Conservation (phyloP, 2,888 invertebrate species). For the Leptinotarsa juncta region DNA sequence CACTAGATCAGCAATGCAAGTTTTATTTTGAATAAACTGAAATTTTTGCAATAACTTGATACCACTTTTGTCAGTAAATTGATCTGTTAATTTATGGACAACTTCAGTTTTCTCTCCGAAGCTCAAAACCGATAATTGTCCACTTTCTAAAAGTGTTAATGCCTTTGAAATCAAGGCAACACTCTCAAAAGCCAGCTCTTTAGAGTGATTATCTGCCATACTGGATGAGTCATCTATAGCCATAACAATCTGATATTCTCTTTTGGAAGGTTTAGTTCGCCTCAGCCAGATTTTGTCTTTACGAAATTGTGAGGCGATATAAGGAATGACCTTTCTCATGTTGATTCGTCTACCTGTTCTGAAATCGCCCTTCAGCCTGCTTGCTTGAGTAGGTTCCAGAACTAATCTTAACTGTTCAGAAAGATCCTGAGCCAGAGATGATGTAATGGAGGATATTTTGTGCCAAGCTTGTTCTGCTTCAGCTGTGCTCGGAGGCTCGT, state of each 20-base stretch:
- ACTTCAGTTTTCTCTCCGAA: constrained; percentile 88
- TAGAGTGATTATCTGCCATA: constrained; percentile 91
- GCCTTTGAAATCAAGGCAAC: constrained; percentile 92
- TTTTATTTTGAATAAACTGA: constrained; percentile 90
- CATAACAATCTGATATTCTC: constrained; percentile 95
- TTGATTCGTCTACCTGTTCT: constrained; percentile 96
- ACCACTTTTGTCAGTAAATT: constrained; percentile 89
- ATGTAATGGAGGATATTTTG: constrained; percentile 71
- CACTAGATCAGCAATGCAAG: constrained; percentile 85
- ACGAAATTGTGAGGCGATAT: constrained; percentile 98
- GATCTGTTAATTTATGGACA: constrained; percentile 88
- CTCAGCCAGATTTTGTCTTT: constrained; percentile 99
- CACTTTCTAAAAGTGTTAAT: constrained; percentile 91
- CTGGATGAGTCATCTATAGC: constrained; percentile 96
- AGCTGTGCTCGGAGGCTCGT: constrained; percentile 64
- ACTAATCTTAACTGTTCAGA: constrained; percentile 95
- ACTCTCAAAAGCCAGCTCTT: constrained; percentile 94
- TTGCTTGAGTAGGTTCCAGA: constrained; percentile 94
- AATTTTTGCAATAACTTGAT: constrained; percentile 83
- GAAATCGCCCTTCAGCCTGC: constrained; percentile 94
- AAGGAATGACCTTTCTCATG: constrained; percentile 98
- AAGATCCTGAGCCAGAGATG: constrained; percentile 81
- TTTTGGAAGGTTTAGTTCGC: constrained; percentile 92
- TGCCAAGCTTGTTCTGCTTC: constrained; percentile 73
- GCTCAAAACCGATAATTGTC: constrained; percentile 90